phyloP scores from a whole-genome alignment of 2,888 invertebrate genomes.

The Meiosimyza decipiens region DNA sequence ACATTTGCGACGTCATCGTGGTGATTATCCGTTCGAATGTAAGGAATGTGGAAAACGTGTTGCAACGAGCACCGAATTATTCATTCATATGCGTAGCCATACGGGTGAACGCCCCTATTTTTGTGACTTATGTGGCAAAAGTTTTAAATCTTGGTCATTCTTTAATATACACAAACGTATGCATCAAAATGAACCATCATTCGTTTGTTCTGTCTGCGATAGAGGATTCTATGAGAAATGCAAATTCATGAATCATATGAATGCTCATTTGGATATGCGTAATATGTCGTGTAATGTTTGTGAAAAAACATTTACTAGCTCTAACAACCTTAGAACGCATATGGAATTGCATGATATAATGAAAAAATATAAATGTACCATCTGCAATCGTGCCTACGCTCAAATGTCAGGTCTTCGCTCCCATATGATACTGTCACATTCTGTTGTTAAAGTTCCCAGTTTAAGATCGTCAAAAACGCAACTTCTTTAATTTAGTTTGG shows the following conservation, averaged over 20 bases:
- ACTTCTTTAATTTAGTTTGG: too few relatives aligned
- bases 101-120: conserved; percentile 60
- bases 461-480: neutral
- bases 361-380: conserved; percentile 57
- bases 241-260: conserved; percentile 61
- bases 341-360: conserved; percentile 54
- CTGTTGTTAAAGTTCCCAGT: conserved; percentile 5
- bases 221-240: conserved; percentile 61
- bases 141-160: conserved; percentile 62
- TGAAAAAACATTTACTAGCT: conserved; percentile 57
- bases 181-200: conserved; percentile 58
- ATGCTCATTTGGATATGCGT: conserved; percentile 58
- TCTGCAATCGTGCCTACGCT: conserved; percentile 54
- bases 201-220: conserved; percentile 58
- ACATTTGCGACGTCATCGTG: conserved; percentile 56
- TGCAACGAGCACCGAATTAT: conserved; percentile 60
- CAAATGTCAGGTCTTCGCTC: conserved; percentile 58
- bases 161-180: conserved; percentile 57
- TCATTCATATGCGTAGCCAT: conserved; percentile 58
- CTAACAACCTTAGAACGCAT: conserved; percentile 59
- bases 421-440: conserved; percentile 47
- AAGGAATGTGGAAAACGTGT: conserved; percentile 58
- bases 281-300: conserved; percentile 59
- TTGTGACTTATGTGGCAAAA: conserved; percentile 58
- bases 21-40: conserved; percentile 59